phyloP scores from a whole-genome alignment of 2,113 vertebrate species.

The Myrmophylax atrothorax region DNA sequence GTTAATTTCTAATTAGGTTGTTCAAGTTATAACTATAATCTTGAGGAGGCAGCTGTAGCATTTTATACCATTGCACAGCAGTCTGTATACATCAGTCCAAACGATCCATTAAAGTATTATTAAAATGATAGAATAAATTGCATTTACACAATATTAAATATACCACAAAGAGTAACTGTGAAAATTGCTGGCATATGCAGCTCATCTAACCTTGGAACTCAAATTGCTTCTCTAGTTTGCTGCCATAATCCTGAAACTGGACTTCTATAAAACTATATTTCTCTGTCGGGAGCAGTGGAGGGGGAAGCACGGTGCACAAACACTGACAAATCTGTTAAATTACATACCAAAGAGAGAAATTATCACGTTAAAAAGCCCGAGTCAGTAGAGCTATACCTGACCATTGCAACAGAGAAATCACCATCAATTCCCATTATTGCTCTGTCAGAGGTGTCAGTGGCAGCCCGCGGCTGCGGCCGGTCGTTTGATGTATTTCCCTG shows the following conservation, averaged over 20 bases:
- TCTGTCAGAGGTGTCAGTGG: neutral
- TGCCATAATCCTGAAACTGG: neutral
- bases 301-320: neutral
- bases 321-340: neutral
- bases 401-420: neutral
- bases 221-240: neutral
- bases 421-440: neutral
- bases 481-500: conserved; percentile 9
- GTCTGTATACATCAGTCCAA: neutral
- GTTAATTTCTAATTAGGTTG: conserved; percentile 13
- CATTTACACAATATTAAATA: neutral
- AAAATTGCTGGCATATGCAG: neutral
- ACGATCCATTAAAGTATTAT: neutral
- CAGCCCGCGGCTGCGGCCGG: neutral
- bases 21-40: neutral
- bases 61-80: neutral
- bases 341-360: neutral
- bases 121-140: neutral
- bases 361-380: neutral
- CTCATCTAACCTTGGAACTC: neutral
- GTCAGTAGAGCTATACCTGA: neutral
- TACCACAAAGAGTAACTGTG: neutral
- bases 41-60: neutral
- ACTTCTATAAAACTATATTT: neutral
- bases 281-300: neutral